Evolutionary conservation across 2,888 invertebrate genomes (phyloP), one percentile per base, ranked within the genome.

Genomic region (Alloplasta piceator): DNA sequence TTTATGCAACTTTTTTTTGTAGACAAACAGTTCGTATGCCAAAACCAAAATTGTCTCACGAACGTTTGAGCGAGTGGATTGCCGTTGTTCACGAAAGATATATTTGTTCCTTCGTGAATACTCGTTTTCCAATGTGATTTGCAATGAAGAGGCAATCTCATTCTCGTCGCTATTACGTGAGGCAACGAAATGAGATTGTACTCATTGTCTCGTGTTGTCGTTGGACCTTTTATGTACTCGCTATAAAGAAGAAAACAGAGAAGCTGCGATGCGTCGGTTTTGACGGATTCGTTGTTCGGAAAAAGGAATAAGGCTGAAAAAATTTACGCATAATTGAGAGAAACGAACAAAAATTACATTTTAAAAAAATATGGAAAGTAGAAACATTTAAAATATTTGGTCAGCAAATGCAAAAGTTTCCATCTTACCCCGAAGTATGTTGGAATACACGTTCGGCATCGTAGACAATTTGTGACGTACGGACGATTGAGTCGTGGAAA

Each of bases 401-500:
- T n/a, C n/a, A n/a, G n/a, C n/a, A 75, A 64, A 72, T 26, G 26
- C 26, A 26, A 26, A 26, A 26, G 26, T 26, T 41, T 63, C 75
- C 60, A 80, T 84, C 88, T 80, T 86, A 93, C 94, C 93, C 91
- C 94, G 91, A 58, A 94, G 86, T 81, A 94, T 90, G 84, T 92
- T 93, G 73, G 91, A 92, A 72, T 92, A 91, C 16, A 94, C 85
- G 55, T 93, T 88, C 90, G 89, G 82, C 92, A 93, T 79, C 89
- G 93, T 86, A 89, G 94, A 91, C 90, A 96, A 89, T 92, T 95
- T 89, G 91, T 94, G 86, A 91, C 95, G 91, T 89, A 95, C 89
- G 91, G 93, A 84, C 89, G 93, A 86, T 92, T 90, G 94, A 92
- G 93, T 94, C 89, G 93, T 93, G 91, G 90, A 92, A 86, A 93